A percentile compares a stretch with the other conserved stretches of the same genome.
Conservation (phyloP, 2,888 invertebrate species). For the Apoderus coryli region DNA sequence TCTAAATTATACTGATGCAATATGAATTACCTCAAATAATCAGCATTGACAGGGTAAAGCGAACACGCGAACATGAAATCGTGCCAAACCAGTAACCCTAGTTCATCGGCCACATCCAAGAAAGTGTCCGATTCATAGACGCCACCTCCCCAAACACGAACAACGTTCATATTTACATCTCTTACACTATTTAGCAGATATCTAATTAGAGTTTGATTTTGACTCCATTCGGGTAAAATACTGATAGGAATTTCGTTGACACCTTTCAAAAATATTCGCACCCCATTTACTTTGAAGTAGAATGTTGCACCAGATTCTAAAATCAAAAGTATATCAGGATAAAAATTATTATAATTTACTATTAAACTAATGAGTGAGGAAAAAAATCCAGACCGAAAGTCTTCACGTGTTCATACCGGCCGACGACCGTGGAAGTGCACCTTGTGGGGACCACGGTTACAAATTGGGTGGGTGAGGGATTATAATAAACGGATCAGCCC, state of each 20-base stretch:
- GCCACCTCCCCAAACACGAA: slow-evolving; percentile 99
- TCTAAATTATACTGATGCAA: no score
- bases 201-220: slow-evolving; percentile 41
- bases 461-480: no score
- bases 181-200: slow-evolving; percentile 53
- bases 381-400: no score
- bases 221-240: slow-evolving; percentile 63
- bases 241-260: slow-evolving; percentile 87
- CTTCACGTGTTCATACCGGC: no score
- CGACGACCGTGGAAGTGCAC: no score
- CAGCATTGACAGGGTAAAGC: slow-evolving; percentile 69
- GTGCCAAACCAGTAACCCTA: slow-evolving; percentile 93
- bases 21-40: slow-evolving; percentile 54
- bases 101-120: slow-evolving; percentile 72
- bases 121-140: slow-evolving; percentile 84
- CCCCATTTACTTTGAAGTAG: slow-evolving; percentile 73
- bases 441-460: no score
- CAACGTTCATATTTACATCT: slow-evolving; percentile 77
- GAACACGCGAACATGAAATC: slow-evolving; percentile 95
- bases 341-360: no score
- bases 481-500: no score
- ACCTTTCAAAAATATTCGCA: slow-evolving; percentile 88
- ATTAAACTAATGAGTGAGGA: no score
- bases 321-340: no score
- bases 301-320: slow-evolving; percentile 52